phyloP scores from a whole-genome alignment of 2,797 vertebrate genomes.

The Gymnocypris eckloni region DNA sequence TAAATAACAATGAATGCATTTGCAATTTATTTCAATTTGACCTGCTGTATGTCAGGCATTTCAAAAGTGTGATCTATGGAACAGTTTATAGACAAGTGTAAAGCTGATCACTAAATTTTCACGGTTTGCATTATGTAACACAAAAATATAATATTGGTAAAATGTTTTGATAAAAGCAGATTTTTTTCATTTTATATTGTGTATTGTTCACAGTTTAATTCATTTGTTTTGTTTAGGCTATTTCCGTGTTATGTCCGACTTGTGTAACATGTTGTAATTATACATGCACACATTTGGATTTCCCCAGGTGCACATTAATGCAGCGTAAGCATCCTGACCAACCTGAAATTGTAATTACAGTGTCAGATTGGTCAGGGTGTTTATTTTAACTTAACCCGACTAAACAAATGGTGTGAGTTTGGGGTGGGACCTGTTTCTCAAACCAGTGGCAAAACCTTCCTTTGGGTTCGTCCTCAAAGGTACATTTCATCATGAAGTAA shows the following conservation, averaged over 20 bases:
- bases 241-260: not conserved
- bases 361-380: conserved; percentile 1
- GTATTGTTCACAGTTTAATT: not conserved
- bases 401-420: not conserved
- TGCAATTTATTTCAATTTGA: not conserved
- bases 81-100: not conserved
- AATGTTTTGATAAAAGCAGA: not conserved
- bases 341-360: not conserved
- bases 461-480: not conserved
- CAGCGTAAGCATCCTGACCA: not conserved
- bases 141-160: not conserved
- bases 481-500: not conserved
- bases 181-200: not conserved
- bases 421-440: not conserved
- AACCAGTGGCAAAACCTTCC: not conserved
- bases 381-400: not conserved
- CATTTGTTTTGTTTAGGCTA: not conserved
- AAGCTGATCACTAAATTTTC: not conserved
- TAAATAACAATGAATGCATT: not conserved
- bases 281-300: not conserved
- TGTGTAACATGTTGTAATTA: not conserved
- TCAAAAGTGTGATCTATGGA: not conserved
- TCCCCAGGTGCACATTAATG: not conserved
- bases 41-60: not conserved
- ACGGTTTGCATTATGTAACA: not conserved